A percentile compares a stretch with the other conserved stretches of the same genome.
Evolutionary conservation across 2,113 vertebrate genomes (phyloP).

Genomic region (Petrocephalus zakoni): DNA sequence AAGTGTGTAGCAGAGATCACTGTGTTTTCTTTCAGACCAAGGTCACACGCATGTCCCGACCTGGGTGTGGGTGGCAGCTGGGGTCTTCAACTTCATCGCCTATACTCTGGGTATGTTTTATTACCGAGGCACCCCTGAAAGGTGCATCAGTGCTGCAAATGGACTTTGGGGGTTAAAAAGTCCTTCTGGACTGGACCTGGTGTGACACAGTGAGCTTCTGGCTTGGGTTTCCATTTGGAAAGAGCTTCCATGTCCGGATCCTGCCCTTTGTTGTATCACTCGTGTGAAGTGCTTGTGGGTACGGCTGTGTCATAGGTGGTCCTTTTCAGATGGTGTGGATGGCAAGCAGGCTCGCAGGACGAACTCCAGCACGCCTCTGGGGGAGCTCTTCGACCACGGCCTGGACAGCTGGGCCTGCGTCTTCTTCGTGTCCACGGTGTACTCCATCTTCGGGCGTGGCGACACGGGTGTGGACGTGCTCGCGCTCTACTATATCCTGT

Average conservation of each 20-base stretch:
- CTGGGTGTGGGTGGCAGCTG: constrained; percentile 85
- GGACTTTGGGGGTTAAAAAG: neutral
- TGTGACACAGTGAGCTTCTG: neutral
- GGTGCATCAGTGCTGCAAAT: neutral
- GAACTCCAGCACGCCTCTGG: constrained; percentile 89
- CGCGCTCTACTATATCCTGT: constrained; percentile 84
- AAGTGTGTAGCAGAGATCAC: neutral
- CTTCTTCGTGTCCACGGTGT: constrained; percentile 93
- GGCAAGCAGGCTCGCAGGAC: constrained; percentile 95
- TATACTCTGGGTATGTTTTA: constrained; percentile 85
- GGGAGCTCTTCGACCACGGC: constrained; percentile 96
- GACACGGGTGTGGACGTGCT: constrained; percentile 78
- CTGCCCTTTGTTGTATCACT: neutral
- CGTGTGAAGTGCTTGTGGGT: neutral
- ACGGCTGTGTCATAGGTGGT: too few relatives aligned
- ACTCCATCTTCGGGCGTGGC: constrained; percentile 91
- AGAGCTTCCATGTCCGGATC: neutral
- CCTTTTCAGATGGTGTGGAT: constrained; percentile 80
- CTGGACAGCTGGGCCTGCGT: constrained; percentile 97
- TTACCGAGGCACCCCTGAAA: neutral
- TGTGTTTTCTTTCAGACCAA: constrained; percentile 59
- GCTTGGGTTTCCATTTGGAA: neutral
- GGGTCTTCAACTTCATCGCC: constrained; percentile 90
- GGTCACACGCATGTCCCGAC: constrained; percentile 80
- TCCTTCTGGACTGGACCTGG: neutral